Evolutionary conservation across 2,888 invertebrate species (phyloP).

Genomic region (Periphyllus acericola): DNA sequence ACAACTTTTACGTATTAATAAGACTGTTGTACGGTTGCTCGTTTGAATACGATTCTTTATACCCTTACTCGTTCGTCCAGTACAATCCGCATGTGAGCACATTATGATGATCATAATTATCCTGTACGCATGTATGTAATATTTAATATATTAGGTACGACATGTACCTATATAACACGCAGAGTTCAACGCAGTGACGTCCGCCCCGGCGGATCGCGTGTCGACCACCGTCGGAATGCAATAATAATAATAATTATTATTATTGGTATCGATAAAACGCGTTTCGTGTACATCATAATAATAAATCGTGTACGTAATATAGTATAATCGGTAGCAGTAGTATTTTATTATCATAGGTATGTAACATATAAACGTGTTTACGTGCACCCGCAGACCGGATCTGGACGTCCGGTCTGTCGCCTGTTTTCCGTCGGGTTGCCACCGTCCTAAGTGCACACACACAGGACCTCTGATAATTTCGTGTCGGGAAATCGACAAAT

Average conservation of each 20-base stretch:
- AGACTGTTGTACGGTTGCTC: no score
- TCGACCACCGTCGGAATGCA: not conserved
- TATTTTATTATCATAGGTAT: not conserved
- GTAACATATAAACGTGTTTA: not conserved
- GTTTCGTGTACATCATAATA: not conserved
- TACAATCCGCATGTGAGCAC: no score
- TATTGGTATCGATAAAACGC: constrained; percentile 19
- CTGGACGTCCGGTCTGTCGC: constrained; percentile 27
- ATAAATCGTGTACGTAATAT: not conserved
- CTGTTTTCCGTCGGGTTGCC: constrained; percentile 1
- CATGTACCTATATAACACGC: not conserved
- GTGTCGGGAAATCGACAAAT: not conserved
- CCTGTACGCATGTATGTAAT: no score
- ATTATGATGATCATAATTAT: no score
- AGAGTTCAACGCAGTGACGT: not conserved
- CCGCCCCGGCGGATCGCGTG: not conserved
- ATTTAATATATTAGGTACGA: no score
- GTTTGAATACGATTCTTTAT: no score
- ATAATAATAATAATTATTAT: not conserved
- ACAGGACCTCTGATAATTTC: no score
- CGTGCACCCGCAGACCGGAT: constrained; percentile 6
- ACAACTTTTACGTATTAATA: no score
- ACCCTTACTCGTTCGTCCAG: no score
- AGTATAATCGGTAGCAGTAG: no score
- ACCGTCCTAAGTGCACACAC: not conserved